A percentile compares a stretch with the other conserved stretches of the same genome.
These are phyloP conservation scores for Oxytorus armatus DNA, from an alignment of 2,888 invertebrate genomes.

Conservation along the genomic window DNA sequence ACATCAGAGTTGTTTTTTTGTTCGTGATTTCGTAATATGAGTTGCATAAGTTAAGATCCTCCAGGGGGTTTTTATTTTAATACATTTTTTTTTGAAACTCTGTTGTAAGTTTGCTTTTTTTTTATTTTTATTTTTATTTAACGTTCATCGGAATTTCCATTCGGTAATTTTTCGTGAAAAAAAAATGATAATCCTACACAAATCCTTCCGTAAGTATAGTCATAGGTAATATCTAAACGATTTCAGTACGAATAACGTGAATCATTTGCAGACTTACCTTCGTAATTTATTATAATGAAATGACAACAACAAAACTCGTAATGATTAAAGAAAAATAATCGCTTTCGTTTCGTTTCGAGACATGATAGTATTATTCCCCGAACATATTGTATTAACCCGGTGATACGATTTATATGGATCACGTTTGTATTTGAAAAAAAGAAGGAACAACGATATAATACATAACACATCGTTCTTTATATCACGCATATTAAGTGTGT, in stretches of 20 bases:
- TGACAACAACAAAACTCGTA: slow-evolving; percentile 6
- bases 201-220: slow-evolving; percentile 61
- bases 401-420: slow-evolving; percentile 60
- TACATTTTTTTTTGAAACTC: slow-evolving; percentile 6
- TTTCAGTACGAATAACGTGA: slow-evolving; percentile 33
- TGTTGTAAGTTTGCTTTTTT: slow-evolving; percentile 1
- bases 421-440: slow-evolving; percentile 64
- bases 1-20: slow-evolving; percentile 22
- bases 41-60: slow-evolving; percentile 16
- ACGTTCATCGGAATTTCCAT: slow-evolving; percentile 9
- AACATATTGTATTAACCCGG: slow-evolving; percentile 33
- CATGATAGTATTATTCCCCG: slow-evolving; percentile 18
- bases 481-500: slow-evolving; percentile 51
- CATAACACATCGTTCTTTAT: slow-evolving; percentile 48
- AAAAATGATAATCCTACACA: slow-evolving; percentile 38
- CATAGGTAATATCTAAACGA: slow-evolving; percentile 43
- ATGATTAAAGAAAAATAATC: neutral
- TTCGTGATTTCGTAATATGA: neutral
- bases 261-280: slow-evolving; percentile 53
- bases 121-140: neutral
- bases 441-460: slow-evolving; percentile 23
- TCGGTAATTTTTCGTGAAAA: slow-evolving; percentile 33
- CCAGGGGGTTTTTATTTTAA: slow-evolving; percentile 18
- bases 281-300: slow-evolving; percentile 12
- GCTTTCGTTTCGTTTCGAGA: slow-evolving; percentile 31